Percentiles rank a stretch among this genome's conserved stretches.
phyloP scores from a whole-genome alignment of 2,113 vertebrate genomes.

The Anguilla rostrata region DNA sequence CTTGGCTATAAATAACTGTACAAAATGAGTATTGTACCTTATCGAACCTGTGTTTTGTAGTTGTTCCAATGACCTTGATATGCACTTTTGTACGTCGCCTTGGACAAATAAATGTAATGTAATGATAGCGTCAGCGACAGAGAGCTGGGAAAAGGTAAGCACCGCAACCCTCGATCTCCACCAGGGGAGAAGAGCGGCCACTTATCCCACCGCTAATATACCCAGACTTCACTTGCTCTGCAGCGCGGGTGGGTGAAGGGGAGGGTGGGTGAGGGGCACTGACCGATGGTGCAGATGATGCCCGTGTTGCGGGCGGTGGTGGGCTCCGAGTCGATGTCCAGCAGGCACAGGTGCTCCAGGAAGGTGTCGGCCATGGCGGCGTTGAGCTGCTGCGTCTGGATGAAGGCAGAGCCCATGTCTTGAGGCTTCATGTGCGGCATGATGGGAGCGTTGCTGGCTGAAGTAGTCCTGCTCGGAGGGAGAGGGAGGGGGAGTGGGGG shows the following conservation, averaged over 20 bases:
- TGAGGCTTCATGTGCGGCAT: slow-evolving; percentile 74
- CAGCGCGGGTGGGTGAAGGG: not conserved
- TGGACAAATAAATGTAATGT: too few relatives aligned
- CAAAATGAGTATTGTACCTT: too few relatives aligned
- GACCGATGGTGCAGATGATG: slow-evolving; percentile 97
- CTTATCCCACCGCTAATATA: too few relatives aligned
- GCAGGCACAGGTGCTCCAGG: slow-evolving; percentile 92
- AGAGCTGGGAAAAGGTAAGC: too few relatives aligned
- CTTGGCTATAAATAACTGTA: too few relatives aligned
- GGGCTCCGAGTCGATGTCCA: slow-evolving; percentile 94
- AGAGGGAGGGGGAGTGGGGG: not conserved
- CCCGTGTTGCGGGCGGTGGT: slow-evolving; percentile 90
- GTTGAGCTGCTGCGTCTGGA: slow-evolving; percentile 89
- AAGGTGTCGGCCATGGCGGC: slow-evolving; percentile 94
- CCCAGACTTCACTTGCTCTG: too few relatives aligned
- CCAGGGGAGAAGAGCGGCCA: too few relatives aligned
- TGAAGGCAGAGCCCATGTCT: slow-evolving; percentile 76
- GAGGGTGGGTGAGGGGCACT: slow-evolving; percentile 40
- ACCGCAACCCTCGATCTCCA: too few relatives aligned
- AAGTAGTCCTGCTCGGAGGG: slow-evolving; percentile 42
- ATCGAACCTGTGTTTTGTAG: too few relatives aligned
- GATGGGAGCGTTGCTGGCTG: slow-evolving; percentile 51
- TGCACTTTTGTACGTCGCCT: too few relatives aligned
- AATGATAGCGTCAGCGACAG: too few relatives aligned
- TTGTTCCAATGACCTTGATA: too few relatives aligned